Conservation (phyloP, 1,140 invertebrate species). For the Drosophila lowei region DNA sequence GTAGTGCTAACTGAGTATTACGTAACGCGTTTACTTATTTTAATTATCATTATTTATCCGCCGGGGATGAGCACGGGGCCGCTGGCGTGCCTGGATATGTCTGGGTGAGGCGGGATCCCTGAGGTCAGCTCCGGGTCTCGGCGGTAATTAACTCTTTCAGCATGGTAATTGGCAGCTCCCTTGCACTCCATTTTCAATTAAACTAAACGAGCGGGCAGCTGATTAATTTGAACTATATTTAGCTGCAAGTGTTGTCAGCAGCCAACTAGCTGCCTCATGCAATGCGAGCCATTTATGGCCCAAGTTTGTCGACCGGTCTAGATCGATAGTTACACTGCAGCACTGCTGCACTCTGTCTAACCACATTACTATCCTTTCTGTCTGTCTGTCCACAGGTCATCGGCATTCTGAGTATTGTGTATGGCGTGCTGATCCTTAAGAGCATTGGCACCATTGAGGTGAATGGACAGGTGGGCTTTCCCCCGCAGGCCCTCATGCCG, state of each 20-base stretch:
- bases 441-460: constrained; percentile 84
- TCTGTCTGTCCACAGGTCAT: constrained; percentile 84
- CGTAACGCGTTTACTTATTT: constrained; percentile 56
- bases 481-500: constrained; percentile 84
- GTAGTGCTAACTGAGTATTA: constrained; percentile 35
- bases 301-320: not conserved
- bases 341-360: not conserved
- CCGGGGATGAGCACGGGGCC: not conserved
- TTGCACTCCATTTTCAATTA: constrained; percentile 56
- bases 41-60: constrained; percentile 56
- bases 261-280: too few species aligned
- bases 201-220: constrained; percentile 44
- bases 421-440: constrained; percentile 85
- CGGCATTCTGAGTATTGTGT: constrained; percentile 85
- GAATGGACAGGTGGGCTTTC: constrained; percentile 84
- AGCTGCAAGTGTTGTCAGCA: constrained; percentile 11
- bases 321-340: too few species aligned
- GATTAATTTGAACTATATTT: constrained; percentile 58
- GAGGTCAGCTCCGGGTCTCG: constrained; percentile 50
- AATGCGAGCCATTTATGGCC: too few species aligned
- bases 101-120: constrained; percentile 35
- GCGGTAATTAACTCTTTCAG: constrained; percentile 62
- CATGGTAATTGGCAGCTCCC: constrained; percentile 50
- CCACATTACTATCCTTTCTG: not conserved
- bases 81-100: constrained; percentile 39